Evolutionary conservation across 2,113 vertebrate genomes (phyloP), one percentile per base, ranked within the genome.

Genomic region (Turdus rufiventris): DNA sequence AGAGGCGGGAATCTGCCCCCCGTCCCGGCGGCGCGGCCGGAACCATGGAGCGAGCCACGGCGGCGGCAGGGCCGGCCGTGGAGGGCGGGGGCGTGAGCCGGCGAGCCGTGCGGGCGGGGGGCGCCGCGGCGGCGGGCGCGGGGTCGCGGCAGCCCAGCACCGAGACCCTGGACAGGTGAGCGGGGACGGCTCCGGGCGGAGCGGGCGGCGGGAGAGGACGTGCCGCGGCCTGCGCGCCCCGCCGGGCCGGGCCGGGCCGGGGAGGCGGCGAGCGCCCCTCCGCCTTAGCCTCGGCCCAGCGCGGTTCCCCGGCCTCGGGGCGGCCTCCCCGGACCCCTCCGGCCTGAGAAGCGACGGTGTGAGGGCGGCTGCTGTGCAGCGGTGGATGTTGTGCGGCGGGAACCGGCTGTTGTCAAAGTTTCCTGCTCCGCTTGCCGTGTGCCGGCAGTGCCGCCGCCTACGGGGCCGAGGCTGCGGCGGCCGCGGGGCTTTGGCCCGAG

Each of bases 381-480:
- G 38, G 45, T 63, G 5, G 38, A 8, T 48, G 51, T 38, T 19
- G 54, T 34, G 18, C 29, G 45, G 73, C 33, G 40, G 75, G 76
- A 54, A 3, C 57, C 5, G 76, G 38, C 81, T 9, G 4, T 47
- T 63, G 81, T 56, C 81, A 73, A 73, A 94, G 93, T 92, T 96
- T 88, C 91, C 86, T 85, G 14, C 70, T 43, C 91, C 42, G 42
- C 21, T 40, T 70, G 84, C 56, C 29, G 60, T 28, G 48, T 71
- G 74, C 56, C 29, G 29, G 65, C 56, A 11, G 47, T 47, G 85
- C 65, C 29, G 47, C 62, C 45, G n/a, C 4, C 19, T 19, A 2
- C 10, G 38, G 5, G 7, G 76, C 23, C 13, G 9, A 5, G 80
- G 56, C 76, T 29, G 66, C 9, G 47, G 63, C 63, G 63, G 63